Percentiles rank a stretch among this genome's conserved stretches.
Evolutionary conservation across 2,797 vertebrate species (phyloP).

Genomic region (Squalus acanthias): DNA sequence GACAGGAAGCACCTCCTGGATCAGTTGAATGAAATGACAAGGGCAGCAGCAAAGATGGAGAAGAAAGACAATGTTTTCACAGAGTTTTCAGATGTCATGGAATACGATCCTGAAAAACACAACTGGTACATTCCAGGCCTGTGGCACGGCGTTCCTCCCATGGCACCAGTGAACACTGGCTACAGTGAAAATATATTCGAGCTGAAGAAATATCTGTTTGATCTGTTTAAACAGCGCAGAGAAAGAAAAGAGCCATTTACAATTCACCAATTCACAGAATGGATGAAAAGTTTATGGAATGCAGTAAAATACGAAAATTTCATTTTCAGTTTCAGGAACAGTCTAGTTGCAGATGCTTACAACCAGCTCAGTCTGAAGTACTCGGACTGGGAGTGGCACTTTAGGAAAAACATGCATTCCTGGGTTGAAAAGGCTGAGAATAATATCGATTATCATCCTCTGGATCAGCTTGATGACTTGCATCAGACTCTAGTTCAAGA

Average conservation of each 20-base stretch:
- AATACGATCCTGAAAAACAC: constrained; percentile 49
- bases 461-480: constrained; percentile 42
- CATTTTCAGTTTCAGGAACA: constrained; percentile 55
- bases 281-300: constrained; percentile 61
- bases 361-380: constrained; percentile 56
- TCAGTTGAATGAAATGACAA: constrained; percentile 45
- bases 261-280: constrained; percentile 60
- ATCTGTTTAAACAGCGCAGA: constrained; percentile 53
- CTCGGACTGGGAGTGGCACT: constrained; percentile 50
- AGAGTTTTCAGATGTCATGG: constrained; percentile 50
- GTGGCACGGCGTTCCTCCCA: constrained; percentile 57
- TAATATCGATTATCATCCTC: constrained; percentile 42
- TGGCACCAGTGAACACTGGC: constrained; percentile 55
- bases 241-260: constrained; percentile 49
- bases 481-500: constrained; percentile 48
- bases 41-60: constrained; percentile 47
- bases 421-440: constrained; percentile 53
- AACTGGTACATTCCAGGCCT: constrained; percentile 59
- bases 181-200: constrained; percentile 63
- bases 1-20: constrained; percentile 48
- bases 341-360: constrained; percentile 55
- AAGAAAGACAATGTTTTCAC: constrained; percentile 44
- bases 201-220: constrained; percentile 62
- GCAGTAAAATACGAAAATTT: constrained; percentile 54
- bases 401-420: constrained; percentile 50